Evolutionary conservation across 2,888 invertebrate species (phyloP), one percentile per base, ranked within the genome.

Genomic region (Zygogramma bicolorata): DNA sequence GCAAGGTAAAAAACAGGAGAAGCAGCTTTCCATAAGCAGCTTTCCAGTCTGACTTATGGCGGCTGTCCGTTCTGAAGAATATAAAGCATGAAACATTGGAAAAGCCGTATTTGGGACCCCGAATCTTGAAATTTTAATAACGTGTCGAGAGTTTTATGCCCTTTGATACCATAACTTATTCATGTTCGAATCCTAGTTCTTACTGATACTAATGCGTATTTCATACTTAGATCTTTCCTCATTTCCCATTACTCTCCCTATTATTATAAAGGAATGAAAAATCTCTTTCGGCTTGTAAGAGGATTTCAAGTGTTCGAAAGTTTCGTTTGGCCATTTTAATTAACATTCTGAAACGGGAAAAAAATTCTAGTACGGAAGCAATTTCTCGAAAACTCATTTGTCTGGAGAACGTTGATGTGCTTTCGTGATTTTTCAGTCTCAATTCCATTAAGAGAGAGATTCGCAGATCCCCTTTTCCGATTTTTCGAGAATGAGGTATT

Each of bases 1-100:
- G 61, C 70, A 70, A 74, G 70, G 67, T 61, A 74, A 78, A n/a
- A n/a, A 77, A 79, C 75, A 75, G 71, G 65, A 71, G 76, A 79
- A 77, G 76, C 76, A 73, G 81, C 80, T 82, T 81, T 81, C 65
- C 73, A 77, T 82, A 82, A 82, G 80, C 79, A 75, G 82, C 82
- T 82, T 82, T 81, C 61, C 66, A 29, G 53, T 70, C 77, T 83
- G 82, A 84, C 84, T 84, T 83, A 84, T 82, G 81, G 79, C 58
- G 68, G 70, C 77, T 79, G 82, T 80, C 81, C 80, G 77, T 81
- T 81, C 80, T 79, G 75, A 80, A 82, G 77, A 81, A 79, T 77
- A n/a, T n/a, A 79, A 81, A 79, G 81, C 79, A 83, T 83, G 79
- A 82, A 83, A 82, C 81, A 81, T 82, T 81, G 80, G 81, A 82